Conservation (phyloP, 1,140 invertebrate species). For the Megalopta genalis region DNA sequence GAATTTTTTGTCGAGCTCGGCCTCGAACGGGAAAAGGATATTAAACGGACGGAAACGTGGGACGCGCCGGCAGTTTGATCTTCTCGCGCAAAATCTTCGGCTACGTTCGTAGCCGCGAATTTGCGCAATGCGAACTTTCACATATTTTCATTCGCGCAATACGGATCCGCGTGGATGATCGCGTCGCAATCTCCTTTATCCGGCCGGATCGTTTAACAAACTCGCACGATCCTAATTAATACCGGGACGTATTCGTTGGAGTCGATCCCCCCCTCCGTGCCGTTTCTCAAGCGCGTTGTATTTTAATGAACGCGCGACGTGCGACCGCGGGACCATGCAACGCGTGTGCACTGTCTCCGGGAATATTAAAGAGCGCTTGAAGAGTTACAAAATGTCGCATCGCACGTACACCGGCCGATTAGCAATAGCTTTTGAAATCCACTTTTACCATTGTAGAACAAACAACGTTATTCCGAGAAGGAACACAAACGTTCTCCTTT, state of each 20-base stretch:
- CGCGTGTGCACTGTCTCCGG: neutral
- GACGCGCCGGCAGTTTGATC: too few relatives aligned
- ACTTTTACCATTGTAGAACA: too few relatives aligned
- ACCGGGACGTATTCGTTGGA: slow-evolving; percentile 12
- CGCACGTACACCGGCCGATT: too few relatives aligned
- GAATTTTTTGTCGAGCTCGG: too few relatives aligned
- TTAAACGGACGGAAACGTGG: too few relatives aligned
- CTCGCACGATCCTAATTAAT: slow-evolving; percentile 36
- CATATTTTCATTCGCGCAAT: neutral
- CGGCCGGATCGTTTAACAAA: slow-evolving; percentile 5
- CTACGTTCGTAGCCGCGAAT: neutral
- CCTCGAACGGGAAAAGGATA: too few relatives aligned
- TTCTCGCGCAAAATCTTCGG: too few relatives aligned
- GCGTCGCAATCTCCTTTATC: slow-evolving; percentile 5
- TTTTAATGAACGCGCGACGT: slow-evolving; percentile 37
- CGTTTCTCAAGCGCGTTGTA: slow-evolving; percentile 3
- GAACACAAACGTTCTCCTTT: too few relatives aligned
- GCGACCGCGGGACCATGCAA: slow-evolving; percentile 11
- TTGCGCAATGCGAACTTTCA: slow-evolving; percentile 8
- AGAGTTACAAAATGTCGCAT: too few relatives aligned
- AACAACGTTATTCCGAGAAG: too few relatives aligned
- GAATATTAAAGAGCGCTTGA: too few relatives aligned
- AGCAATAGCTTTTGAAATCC: too few relatives aligned
- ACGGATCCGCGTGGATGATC: neutral
- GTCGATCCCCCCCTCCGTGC: neutral